Evolutionary conservation across 2,888 invertebrate genomes (phyloP), one percentile per base, ranked within the genome.

Genomic region (Luperina testacea): DNA sequence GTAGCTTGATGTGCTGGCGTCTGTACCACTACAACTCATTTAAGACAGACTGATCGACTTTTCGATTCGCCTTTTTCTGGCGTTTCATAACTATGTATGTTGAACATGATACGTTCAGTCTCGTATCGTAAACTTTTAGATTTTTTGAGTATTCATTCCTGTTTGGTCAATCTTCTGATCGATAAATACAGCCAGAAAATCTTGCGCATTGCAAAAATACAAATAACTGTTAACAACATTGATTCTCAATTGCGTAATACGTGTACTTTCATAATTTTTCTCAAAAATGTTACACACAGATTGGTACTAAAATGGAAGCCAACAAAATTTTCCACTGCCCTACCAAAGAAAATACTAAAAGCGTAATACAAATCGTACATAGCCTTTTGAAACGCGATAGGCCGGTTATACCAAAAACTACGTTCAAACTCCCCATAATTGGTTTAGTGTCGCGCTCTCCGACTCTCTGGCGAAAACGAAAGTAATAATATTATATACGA

Each of bases 401-500:
- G 89, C 83, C 74, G 78, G 84, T 84, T 86, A 87, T 87, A 89
- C 88, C 87, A 88, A 90, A 84, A 93, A 92, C 92, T 92, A 91
- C 91, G 91, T 89, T 81, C 88, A 91, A 92, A 92, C 93, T 90
- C 90, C 82, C 84, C 82, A 57, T 94, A 94, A 94, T 93, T 93
- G 91, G 89, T 90, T 94, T 94, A 94, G 89, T 88, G 82, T 88
- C 90, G 89, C 89, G 86, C 90, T 90, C 87, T 89, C 88, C 84
- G 84, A 86, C 90, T 90, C 86, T 89, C 88, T 82, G 84, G 85
- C 90, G 92, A 93, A 92, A 94, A 93, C 85, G 93, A 94, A 93
- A 93, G 92, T 94, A 94, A 94, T 92, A 87, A 84, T 90, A 92
- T 94, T 94, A 93, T 92, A 91, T 91, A 89, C 92, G 92, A 89